Percentiles rank a stretch among this genome's conserved stretches.
phyloP scores from a whole-genome alignment of 2,113 vertebrate genomes.

The Oxygymnocypris stewartii region DNA sequence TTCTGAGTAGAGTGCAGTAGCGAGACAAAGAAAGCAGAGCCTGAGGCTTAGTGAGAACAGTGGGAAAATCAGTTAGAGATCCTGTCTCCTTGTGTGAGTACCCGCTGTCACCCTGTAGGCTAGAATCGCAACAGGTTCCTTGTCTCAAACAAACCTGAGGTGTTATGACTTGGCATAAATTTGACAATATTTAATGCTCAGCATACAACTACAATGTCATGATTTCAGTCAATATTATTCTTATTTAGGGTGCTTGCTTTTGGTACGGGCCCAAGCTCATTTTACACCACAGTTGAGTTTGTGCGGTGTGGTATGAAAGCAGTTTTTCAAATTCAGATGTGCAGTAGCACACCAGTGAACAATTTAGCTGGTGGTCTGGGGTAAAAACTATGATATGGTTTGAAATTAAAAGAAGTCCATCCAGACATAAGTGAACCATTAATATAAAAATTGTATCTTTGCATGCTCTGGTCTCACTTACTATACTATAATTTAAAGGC shows the following conservation, averaged over 20 bases:
- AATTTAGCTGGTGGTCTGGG: not conserved
- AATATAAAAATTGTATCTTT: not conserved
- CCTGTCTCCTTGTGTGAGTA: constrained; percentile 31
- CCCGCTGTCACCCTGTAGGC: constrained; percentile 24
- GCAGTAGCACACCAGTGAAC: not conserved
- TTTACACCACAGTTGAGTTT: not conserved
- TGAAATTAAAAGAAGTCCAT: not conserved
- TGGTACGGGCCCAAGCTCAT: not conserved
- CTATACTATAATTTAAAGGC: not conserved
- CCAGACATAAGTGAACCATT: not conserved
- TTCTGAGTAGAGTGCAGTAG: not conserved
- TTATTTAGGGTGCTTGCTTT: not conserved
- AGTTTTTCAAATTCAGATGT: not conserved
- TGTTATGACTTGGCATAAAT: not conserved
- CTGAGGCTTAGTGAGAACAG: constrained; percentile 27
- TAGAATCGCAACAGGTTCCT: constrained; percentile 31
- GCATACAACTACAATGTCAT: not conserved
- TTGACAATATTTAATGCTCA: constrained; percentile 10
- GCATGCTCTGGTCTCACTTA: not conserved
- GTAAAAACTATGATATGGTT: not conserved
- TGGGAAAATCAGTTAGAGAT: constrained; percentile 27
- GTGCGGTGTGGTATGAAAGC: not conserved
- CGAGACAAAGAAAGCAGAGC: not conserved
- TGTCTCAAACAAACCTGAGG: constrained; percentile 16
- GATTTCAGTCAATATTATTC: not conserved